These are phyloP conservation scores for Sternotherus odoratus DNA, from an alignment of 2,797 vertebrate species.

Conservation along the genomic window DNA sequence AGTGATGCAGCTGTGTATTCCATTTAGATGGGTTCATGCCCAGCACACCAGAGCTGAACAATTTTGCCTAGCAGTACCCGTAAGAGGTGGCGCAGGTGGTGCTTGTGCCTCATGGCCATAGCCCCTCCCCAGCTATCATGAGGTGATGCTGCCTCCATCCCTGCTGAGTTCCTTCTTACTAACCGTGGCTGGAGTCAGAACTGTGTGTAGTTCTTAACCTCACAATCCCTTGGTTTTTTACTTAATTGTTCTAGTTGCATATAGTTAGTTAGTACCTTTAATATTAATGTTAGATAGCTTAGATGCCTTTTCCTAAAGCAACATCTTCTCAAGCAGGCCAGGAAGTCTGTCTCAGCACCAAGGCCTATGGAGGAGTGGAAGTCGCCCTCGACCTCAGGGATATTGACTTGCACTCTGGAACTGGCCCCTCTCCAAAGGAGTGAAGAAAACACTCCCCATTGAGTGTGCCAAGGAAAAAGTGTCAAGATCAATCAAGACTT, in stretches of 20 bases:
- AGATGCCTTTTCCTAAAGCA: neutral
- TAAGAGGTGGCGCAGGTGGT: neutral
- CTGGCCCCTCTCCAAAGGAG: neutral
- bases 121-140: neutral
- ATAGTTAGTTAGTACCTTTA: neutral
- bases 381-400: neutral
- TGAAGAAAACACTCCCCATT: neutral
- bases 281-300: neutral
- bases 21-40: neutral
- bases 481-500: neutral
- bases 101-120: neutral
- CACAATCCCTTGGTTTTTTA: neutral
- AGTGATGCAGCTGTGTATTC: neutral
- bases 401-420: neutral
- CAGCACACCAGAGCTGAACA: neutral
- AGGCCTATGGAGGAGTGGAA: neutral
- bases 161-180: neutral
- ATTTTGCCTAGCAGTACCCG: neutral
- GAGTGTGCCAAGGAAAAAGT: neutral
- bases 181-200: neutral
- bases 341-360: neutral
- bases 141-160: too few relatives aligned
- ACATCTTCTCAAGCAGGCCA: neutral
- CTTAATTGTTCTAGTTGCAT: neutral
- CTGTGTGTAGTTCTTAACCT: neutral